Evolutionary conservation across 2,113 vertebrate species (phyloP).

Genomic region (Thalassoma bifasciatum): DNA sequence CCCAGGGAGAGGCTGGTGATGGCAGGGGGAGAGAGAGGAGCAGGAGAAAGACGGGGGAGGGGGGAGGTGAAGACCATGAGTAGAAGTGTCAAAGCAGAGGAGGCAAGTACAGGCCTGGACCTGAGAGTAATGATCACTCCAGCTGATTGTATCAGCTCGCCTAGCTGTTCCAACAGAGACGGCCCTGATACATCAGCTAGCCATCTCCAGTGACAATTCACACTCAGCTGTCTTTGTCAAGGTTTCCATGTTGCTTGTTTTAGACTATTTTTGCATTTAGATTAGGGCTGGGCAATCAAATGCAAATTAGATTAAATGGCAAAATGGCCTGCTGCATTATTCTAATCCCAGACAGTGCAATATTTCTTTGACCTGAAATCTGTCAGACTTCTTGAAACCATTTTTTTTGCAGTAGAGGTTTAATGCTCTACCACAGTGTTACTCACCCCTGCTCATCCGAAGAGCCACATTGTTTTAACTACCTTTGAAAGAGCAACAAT

Average conservation of each 20-base stretch:
- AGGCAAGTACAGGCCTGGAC: conserved; percentile 76
- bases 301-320: too few relatives aligned
- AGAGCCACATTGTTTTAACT: too few relatives aligned
- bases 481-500: too few relatives aligned
- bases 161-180: conserved; percentile 36
- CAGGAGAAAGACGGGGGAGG: conserved; percentile 32
- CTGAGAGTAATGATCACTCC: conserved; percentile 71
- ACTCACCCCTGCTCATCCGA: too few relatives aligned
- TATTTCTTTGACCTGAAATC: too few relatives aligned
- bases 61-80: conserved; percentile 50
- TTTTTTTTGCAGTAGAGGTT: too few relatives aligned
- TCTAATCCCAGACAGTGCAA: too few relatives aligned
- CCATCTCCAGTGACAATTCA: conserved; percentile 14
- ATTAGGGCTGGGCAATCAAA: too few relatives aligned
- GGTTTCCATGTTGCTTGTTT: background rate
- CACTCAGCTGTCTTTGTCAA: background rate
- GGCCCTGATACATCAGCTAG: conserved; percentile 23
- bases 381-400: too few relatives aligned
- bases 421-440: too few relatives aligned
- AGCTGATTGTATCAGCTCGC: conserved; percentile 75
- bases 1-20: conserved; percentile 55
- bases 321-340: too few relatives aligned
- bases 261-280: background rate
- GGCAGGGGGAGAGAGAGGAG: conserved; percentile 40
- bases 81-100: conserved; percentile 74